Percentiles rank a stretch among this genome's conserved stretches.
Conservation (phyloP, 2,113 vertebrate species). For the Emydocephalus ijimae region DNA sequence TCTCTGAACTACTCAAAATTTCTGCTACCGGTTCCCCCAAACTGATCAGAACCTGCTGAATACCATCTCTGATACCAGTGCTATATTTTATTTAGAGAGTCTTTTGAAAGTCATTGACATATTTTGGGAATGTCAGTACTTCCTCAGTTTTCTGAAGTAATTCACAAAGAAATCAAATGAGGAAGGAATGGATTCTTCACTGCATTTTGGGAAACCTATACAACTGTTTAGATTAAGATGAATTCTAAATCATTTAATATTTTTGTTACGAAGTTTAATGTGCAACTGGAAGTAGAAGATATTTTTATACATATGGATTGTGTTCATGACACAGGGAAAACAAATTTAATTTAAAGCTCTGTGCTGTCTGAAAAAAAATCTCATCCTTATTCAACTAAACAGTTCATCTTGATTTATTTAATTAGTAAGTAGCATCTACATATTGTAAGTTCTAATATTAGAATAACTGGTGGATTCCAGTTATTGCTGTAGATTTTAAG, state of each 20-base stretch:
- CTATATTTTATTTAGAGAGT: background rate
- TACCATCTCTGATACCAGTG: no score
- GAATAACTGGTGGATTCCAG: background rate
- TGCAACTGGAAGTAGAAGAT: conserved; percentile 3
- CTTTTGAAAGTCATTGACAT: background rate
- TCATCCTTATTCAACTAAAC: background rate
- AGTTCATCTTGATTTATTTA: background rate
- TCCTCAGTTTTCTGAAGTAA: conserved; percentile 22
- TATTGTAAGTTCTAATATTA: background rate
- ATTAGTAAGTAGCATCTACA: background rate
- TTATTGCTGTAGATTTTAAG: conserved; percentile 17
- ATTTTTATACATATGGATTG: conserved; percentile 3
- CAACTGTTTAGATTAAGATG: conserved; percentile 14
- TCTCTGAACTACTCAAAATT: no score
- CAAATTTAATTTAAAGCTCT: background rate
- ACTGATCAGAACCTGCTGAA: no score
- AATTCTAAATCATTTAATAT: background rate
- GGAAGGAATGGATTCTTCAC: background rate
- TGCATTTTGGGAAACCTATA: background rate
- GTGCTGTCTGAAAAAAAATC: conserved; percentile 23
- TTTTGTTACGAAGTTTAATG: conserved; percentile 12
- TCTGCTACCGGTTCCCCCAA: no score
- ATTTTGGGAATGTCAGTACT: background rate
- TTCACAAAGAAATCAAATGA: background rate
- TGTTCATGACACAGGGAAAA: conserved; percentile 10